These are phyloP conservation scores for Marasmarcha lunaedactyla DNA, from an alignment of 2,888 invertebrate species.

Conservation along the genomic window DNA sequence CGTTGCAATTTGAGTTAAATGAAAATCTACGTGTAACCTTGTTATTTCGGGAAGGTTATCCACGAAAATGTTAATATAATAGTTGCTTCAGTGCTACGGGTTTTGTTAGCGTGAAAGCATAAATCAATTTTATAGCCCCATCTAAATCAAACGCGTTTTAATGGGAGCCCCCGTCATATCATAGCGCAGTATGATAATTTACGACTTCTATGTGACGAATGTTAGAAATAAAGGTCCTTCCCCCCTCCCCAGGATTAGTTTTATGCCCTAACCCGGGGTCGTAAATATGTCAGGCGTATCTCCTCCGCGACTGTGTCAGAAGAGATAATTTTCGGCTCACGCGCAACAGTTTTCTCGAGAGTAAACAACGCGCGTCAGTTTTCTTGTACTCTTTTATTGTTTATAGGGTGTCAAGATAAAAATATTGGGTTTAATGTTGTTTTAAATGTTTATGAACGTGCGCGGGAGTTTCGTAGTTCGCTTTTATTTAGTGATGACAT, in stretches of 20 bases:
- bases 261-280: slow-evolving; percentile 61
- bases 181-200: slow-evolving; percentile 71
- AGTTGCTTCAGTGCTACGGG: slow-evolving; percentile 69
- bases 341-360: neutral
- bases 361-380: neutral
- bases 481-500: too few species aligned
- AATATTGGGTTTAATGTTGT: too few species aligned
- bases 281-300: slow-evolving; percentile 67
- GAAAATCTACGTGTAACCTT: slow-evolving; percentile 36
- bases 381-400: neutral
- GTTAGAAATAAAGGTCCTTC: slow-evolving; percentile 66
- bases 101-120: slow-evolving; percentile 71
- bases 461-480: too few species aligned
- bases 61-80: slow-evolving; percentile 72
- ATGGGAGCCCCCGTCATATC: slow-evolving; percentile 73
- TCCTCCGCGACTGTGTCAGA: slow-evolving; percentile 40
- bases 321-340: slow-evolving; percentile 62
- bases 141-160: slow-evolving; percentile 73
- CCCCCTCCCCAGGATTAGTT: slow-evolving; percentile 47
- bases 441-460: too few species aligned
- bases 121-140: slow-evolving; percentile 73
- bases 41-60: slow-evolving; percentile 54
- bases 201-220: slow-evolving; percentile 72
- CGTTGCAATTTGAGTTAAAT: slow-evolving; percentile 13
- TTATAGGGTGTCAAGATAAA: neutral